Evolutionary conservation across 2,797 vertebrate species (phyloP).

Genomic region (Phataginus tetradactyla): DNA sequence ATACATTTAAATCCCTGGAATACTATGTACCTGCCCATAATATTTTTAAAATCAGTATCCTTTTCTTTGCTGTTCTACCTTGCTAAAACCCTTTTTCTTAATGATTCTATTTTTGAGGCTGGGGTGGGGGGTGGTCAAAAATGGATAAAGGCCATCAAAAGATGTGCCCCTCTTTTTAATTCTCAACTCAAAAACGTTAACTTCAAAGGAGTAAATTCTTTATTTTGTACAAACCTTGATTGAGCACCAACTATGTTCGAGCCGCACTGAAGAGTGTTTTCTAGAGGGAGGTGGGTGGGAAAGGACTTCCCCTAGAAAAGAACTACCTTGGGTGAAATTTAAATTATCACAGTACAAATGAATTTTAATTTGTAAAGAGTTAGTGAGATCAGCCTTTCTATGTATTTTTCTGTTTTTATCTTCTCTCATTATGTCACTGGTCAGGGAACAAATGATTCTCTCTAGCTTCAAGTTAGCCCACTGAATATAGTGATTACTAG

Average conservation of each 20-base stretch:
- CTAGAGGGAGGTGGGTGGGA: not conserved
- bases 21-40: not conserved
- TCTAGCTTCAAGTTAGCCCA: constrained; percentile 1
- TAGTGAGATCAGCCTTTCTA: not conserved
- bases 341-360: not conserved
- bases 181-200: not conserved
- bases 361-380: not conserved
- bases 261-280: not conserved
- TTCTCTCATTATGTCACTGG: constrained; percentile 49
- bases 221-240: not conserved
- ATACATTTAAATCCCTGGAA: not conserved
- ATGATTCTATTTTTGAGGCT: not conserved
- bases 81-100: not conserved
- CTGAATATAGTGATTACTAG: constrained; percentile 55
- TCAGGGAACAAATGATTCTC: constrained; percentile 47
- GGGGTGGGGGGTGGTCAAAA: not conserved
- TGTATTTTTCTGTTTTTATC: constrained; percentile 17
- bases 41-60: not conserved
- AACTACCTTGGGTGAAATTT: not conserved
- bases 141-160: not conserved
- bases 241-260: not conserved
- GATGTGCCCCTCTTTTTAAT: not conserved
- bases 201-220: constrained; percentile 1
- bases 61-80: not conserved
- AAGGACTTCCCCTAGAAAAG: not conserved